Conservation (phyloP, 2,113 vertebrate species). For the Puma concolor region DNA sequence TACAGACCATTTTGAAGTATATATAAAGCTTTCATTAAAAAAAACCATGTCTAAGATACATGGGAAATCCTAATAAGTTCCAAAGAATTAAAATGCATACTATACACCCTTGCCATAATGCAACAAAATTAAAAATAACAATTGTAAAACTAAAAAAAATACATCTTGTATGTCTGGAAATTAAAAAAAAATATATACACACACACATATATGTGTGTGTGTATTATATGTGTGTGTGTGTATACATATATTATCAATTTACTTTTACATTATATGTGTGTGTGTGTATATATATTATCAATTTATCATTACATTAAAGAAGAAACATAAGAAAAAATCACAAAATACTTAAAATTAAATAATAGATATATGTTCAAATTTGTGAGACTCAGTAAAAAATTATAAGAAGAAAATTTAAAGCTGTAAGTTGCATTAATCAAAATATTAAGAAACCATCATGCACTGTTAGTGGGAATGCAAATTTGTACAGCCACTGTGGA, state of each 20-base stretch:
- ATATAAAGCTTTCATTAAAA: not conserved
- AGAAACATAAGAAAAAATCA: not conserved
- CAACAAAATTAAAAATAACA: not conserved
- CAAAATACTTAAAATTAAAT: slow-evolving; percentile 1
- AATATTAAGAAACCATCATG: not conserved
- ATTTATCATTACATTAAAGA: not conserved
- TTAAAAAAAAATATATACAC: not conserved
- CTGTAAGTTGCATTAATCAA: not conserved
- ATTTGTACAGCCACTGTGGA: not conserved
- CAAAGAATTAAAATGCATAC: not conserved
- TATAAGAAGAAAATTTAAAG: not conserved
- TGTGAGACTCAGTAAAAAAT: not conserved
- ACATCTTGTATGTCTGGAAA: not conserved
- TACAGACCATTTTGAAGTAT: not conserved
- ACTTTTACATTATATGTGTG: too few species aligned
- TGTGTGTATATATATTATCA: not conserved
- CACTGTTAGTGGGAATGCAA: not conserved
- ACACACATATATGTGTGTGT: too few species aligned
- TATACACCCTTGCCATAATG: not conserved
- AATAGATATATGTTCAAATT: not conserved
- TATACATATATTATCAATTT: too few species aligned
- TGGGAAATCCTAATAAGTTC: not conserved
- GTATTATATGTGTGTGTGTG: too few species aligned
- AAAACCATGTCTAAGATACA: not conserved
- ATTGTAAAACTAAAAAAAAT: not conserved